phyloP scores from a whole-genome alignment of 1,140 invertebrate genomes.

The Zaprionus gabonicus region DNA sequence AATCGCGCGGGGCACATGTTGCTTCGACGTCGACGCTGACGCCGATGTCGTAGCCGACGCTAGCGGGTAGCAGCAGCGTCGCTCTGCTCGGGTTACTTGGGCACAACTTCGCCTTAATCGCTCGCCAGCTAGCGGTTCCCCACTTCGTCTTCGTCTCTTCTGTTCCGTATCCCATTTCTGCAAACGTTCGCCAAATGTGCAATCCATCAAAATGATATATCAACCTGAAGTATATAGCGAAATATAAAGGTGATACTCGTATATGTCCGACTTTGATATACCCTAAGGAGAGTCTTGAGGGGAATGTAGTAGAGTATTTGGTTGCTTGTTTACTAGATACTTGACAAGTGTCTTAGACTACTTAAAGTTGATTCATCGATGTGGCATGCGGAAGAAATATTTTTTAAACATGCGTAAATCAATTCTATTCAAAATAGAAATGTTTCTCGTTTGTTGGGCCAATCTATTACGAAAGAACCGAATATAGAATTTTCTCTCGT shows the following conservation, averaged over 20 bases:
- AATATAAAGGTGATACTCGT: not conserved
- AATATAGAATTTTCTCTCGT: conserved; percentile 4
- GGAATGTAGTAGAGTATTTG: too few relatives aligned
- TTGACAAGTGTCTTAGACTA: not conserved
- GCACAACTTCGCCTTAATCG: conserved; percentile 62
- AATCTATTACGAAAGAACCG: not conserved
- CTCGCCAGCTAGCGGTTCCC: conserved; percentile 14
- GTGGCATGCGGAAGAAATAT: not conserved
- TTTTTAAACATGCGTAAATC: not conserved
- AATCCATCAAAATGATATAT: conserved; percentile 38
- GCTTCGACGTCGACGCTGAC: conserved; percentile 26
- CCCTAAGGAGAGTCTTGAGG: not conserved
- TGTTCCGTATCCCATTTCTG: conserved; percentile 61
- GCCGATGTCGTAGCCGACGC: conserved; percentile 24
- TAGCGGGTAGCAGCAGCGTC: conserved; percentile 23
- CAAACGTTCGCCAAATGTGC: conserved; percentile 49
- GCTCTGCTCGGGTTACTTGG: conserved; percentile 65
- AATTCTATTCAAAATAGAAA: not conserved
- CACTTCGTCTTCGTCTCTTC: conserved; percentile 12
- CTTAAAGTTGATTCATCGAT: not conserved
- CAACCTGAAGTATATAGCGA: conserved; percentile 29
- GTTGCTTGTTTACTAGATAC: too few relatives aligned
- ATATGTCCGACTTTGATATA: not conserved
- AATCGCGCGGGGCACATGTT: conserved; percentile 49
- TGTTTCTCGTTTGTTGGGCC: not conserved